Conservation (phyloP, 2,113 vertebrate genomes). For the Tamias sibiricus region DNA sequence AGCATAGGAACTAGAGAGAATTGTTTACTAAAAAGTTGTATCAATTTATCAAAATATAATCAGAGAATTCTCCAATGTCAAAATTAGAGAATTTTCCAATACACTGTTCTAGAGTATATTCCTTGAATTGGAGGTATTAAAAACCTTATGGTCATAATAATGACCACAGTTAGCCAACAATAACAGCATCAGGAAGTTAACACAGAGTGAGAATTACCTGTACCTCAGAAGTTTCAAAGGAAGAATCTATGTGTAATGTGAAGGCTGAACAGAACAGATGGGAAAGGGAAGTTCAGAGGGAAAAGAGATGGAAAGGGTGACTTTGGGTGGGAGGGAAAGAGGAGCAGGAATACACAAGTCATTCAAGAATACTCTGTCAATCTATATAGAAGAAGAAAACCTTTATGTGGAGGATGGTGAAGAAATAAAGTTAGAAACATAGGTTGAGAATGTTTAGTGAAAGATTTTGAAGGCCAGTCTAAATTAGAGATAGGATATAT, state of each 20-base stretch:
- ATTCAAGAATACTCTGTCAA: background rate
- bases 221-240: background rate
- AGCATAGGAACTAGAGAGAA: background rate
- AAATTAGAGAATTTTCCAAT: background rate
- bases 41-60: background rate
- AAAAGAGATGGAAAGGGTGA: background rate
- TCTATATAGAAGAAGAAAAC: background rate
- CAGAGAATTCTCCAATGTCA: background rate
- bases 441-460: background rate
- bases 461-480: background rate
- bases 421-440: background rate
- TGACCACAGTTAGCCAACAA: background rate
- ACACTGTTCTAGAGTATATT: background rate
- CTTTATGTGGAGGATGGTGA: background rate
- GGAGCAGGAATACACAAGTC: background rate
- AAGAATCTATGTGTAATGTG: background rate
- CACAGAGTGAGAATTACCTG: background rate
- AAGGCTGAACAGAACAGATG: background rate
- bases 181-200: background rate
- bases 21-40: background rate
- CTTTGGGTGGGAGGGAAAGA: background rate
- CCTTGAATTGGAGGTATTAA: background rate
- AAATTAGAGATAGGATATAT: background rate
- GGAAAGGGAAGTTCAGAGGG: background rate
- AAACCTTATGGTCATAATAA: background rate